These are phyloP conservation scores for Somateria mollissima DNA, from an alignment of 2,797 vertebrate species.

Conservation along the genomic window DNA sequence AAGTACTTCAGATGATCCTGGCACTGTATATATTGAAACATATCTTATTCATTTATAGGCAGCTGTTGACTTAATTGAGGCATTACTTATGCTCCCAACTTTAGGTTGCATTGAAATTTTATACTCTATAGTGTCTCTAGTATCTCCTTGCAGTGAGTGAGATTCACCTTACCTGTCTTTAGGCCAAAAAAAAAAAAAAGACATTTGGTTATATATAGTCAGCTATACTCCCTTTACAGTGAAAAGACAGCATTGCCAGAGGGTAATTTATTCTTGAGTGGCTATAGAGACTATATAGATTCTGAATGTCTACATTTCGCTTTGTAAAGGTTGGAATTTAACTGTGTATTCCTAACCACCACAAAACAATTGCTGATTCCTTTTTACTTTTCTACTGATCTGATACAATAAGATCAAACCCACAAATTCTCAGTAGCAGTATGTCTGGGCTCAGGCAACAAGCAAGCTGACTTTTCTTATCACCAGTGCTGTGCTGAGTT, in stretches of 20 bases:
- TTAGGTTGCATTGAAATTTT: background rate
- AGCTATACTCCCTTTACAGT: background rate
- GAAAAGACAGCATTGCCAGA: accelerated
- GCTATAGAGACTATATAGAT: background rate
- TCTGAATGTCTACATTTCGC: background rate
- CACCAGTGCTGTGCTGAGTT: background rate
- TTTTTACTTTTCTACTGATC: background rate
- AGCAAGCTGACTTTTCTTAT: conserved; percentile 1
- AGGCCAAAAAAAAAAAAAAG: background rate
- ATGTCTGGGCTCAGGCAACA: background rate
- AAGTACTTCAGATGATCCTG: background rate
- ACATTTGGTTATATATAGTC: background rate
- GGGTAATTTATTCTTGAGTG: background rate
- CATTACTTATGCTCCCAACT: accelerated
- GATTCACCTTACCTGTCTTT: background rate
- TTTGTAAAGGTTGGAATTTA: background rate
- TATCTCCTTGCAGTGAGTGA: background rate
- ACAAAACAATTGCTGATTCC: background rate
- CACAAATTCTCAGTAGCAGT: background rate
- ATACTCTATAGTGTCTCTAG: background rate
- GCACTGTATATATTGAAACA: background rate
- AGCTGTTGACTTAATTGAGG: background rate
- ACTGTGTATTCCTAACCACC: background rate
- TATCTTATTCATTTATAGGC: background rate
- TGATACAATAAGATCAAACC: background rate